Evolutionary conservation across 2,797 vertebrate species (phyloP).

Genomic region (Streptopelia turtur): DNA sequence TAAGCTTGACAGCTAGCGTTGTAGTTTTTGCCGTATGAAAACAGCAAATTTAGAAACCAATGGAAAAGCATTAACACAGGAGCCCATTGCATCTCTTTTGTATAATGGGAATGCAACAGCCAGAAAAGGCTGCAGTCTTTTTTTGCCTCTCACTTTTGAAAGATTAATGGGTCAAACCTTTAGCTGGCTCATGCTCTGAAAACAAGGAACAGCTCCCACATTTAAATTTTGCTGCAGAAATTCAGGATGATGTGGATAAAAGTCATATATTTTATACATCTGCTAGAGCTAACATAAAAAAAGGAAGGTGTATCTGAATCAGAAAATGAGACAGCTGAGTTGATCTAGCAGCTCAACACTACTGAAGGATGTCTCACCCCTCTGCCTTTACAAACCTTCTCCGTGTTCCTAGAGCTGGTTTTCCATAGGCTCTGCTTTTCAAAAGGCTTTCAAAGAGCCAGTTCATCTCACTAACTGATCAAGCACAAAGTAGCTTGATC

Average conservation of each 20-base stretch:
- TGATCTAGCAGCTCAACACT: conserved; percentile 7
- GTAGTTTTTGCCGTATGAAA: background rate
- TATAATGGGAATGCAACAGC: background rate
- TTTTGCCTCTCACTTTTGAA: background rate
- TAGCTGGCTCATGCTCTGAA: conserved; percentile 34
- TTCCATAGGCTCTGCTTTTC: background rate
- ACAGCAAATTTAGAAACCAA: background rate
- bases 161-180: conserved; percentile 47
- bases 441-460: background rate
- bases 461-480: background rate
- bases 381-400: background rate
- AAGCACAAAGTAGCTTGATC: background rate
- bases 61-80: background rate
- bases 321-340: conserved; percentile 22
- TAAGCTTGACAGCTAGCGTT: background rate
- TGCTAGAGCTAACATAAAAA: conserved; percentile 30
- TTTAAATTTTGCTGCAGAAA: conserved; percentile 28
- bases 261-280: background rate
- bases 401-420: background rate
- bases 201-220: conserved; percentile 19
- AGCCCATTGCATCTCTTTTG: background rate
- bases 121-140: conserved; percentile 1
- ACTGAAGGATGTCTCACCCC: background rate
- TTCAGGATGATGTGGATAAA: conserved; percentile 8
- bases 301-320: conserved; percentile 30